Conservation (phyloP, 1,140 invertebrate species). For the Lucilia sericata region DNA sequence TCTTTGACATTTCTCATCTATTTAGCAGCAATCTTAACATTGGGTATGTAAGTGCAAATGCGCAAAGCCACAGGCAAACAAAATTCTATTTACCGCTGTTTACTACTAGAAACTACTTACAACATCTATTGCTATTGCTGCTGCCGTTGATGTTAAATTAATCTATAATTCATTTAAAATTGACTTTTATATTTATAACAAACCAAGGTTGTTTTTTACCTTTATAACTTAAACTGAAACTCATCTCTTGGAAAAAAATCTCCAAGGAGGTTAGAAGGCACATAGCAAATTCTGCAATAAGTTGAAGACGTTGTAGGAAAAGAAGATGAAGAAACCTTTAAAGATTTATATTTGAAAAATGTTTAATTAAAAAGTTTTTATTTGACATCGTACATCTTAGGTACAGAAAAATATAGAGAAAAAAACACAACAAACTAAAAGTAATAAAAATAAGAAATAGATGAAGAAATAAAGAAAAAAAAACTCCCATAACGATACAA, state of each 20-base stretch:
- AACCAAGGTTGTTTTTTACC: not conserved
- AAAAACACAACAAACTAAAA: not conserved
- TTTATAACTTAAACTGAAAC: not conserved
- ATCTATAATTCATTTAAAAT: conserved; percentile 18
- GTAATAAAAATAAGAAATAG: not conserved
- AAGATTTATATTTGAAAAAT: conserved; percentile 11
- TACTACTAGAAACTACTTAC: not conserved
- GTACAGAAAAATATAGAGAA: not conserved
- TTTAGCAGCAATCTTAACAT: no score
- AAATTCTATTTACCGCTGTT: not conserved
- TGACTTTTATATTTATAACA: conserved; percentile 25
- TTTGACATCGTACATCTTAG: not conserved
- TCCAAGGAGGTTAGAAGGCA: not conserved
- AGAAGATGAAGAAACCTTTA: not conserved
- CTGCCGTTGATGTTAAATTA: not conserved
- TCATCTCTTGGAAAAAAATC: not conserved
- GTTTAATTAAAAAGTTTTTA: conserved; percentile 24
- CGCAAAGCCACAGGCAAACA: no score
- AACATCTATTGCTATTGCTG: not conserved
- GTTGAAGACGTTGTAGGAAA: not conserved
- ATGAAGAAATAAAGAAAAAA: not conserved
- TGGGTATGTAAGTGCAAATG: not conserved
- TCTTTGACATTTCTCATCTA: not conserved
- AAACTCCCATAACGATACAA: not conserved
- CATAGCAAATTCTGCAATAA: not conserved